Evolutionary conservation across 2,888 invertebrate species (phyloP), one percentile per base, ranked within the genome.

Genomic region (Drosophila antonietae): DNA sequence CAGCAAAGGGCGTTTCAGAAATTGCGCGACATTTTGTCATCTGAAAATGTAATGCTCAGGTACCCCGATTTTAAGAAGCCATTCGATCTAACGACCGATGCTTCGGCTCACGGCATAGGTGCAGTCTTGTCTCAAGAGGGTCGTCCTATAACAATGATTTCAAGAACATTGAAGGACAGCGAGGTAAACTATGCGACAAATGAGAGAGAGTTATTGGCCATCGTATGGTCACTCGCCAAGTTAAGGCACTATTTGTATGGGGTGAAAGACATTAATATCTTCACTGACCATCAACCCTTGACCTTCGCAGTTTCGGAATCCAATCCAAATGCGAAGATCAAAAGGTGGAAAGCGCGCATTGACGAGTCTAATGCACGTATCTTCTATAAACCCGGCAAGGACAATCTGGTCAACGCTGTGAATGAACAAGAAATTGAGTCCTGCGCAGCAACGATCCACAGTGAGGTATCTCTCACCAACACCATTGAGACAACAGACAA

Each of bases 401-500:
- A 43, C 43, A 43, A 43, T 43, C 43, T 43, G 43, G 18, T 43
- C 43, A 43, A 43, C 18, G 43, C 18, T 43, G 18, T 43, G 9
- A 47, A 47, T 47, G 23, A 47, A 23, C 47, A 46, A 46, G 46
- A 23, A 20, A 46, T 23, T 46, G 46, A 44, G 44, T 44, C 41
- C 41, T 44, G 44, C 44, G 44, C 44, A 44, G 44, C 44, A 44
- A 44, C 44, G 20, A 12, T 20, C 20, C 20, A 20, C 20, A 44
- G 44, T 20, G 20, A 44, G 20, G 44, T 44, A 44, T 46, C 46
- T 20, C 23, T 46, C 20, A 46, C 46, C 23, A 18, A 46, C 23
- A 46, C 46, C 18, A 46, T 46, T 20, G 46, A 46, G 46, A 41
- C n/a, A 41, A 41, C 41, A 41, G 41, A 41, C n/a, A 41, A 41